A percentile compares a stretch with the other conserved stretches of the same genome.
phyloP scores from a whole-genome alignment of 2,888 invertebrate species.

The Ecliptopera silaceata region DNA sequence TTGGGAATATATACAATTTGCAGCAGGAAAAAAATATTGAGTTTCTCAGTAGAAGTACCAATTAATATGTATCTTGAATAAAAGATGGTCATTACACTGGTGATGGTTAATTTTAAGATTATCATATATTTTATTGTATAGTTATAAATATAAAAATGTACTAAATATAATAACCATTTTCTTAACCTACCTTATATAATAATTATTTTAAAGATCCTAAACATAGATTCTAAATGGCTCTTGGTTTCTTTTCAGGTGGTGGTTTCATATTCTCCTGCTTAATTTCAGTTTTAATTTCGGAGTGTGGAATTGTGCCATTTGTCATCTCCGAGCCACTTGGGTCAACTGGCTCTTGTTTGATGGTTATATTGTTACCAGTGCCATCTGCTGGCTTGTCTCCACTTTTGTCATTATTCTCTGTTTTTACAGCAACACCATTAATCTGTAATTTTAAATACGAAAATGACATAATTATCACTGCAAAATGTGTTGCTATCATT shows the following conservation, averaged over 20 bases:
- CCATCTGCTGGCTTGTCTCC: slow-evolving; percentile 67
- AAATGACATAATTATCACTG: too few relatives aligned
- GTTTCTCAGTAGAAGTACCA: slow-evolving; percentile 26
- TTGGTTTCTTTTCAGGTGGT: slow-evolving; percentile 93
- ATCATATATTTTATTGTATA: too few relatives aligned
- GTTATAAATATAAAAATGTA: too few relatives aligned
- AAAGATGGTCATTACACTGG: too few relatives aligned
- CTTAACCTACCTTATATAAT: too few relatives aligned
- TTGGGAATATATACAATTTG: slow-evolving; percentile 60
- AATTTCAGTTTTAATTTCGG: slow-evolving; percentile 86
- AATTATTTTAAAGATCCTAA: too few relatives aligned
- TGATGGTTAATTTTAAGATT: too few relatives aligned
- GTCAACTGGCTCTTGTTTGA: slow-evolving; percentile 78
- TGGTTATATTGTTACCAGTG: slow-evolving; percentile 64
- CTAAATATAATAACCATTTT: too few relatives aligned
- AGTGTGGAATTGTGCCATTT: slow-evolving; percentile 68
- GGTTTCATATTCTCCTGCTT: slow-evolving; percentile 92
- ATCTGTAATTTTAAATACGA: too few relatives aligned
- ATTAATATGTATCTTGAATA: too few relatives aligned
- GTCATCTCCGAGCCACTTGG: slow-evolving; percentile 71
- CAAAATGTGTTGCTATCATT: too few relatives aligned
- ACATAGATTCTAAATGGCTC: slow-evolving; percentile 52
- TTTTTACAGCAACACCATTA: slow-evolving; percentile 74
- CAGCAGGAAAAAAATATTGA: slow-evolving; percentile 64
- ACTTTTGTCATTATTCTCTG: slow-evolving; percentile 70